Conservation (phyloP, 2,113 vertebrate species). For the Ictalurus furcatus region DNA sequence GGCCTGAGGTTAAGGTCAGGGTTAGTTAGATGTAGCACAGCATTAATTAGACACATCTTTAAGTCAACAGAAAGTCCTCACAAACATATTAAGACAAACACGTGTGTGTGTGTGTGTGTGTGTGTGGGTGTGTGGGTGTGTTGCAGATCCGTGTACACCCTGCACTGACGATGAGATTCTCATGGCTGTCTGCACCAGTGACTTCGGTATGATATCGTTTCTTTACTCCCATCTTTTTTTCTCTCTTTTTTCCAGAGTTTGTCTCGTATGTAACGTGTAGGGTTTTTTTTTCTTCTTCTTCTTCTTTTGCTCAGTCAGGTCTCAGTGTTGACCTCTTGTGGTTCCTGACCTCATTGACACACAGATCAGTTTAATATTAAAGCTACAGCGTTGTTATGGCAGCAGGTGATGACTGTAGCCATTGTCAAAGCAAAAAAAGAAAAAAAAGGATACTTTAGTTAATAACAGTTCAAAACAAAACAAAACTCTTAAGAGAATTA, state of each 20-base stretch:
- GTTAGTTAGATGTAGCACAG: background rate
- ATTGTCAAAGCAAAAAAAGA: background rate
- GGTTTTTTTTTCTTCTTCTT: background rate
- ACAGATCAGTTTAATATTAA: background rate
- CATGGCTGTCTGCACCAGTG: slow-evolving; percentile 89
- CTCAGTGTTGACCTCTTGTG: background rate
- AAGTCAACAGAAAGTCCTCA: background rate
- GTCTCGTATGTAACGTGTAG: background rate
- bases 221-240: background rate
- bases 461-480: no score
- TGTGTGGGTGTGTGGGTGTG: slow-evolving; percentile 30
- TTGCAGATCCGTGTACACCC: slow-evolving; percentile 80
- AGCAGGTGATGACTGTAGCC: background rate
- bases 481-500: no score
- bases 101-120: slow-evolving; percentile 47
- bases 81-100: background rate
- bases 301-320: no score
- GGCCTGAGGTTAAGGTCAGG: background rate
- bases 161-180: slow-evolving; percentile 90
- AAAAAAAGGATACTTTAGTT: no score
- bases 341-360: background rate
- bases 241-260: no score
- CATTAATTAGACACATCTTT: background rate
- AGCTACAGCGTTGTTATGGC: background rate
- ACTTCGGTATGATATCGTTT: slow-evolving; percentile 81